Conservation (phyloP, 2,797 vertebrate genomes). For the Anas acuta region DNA sequence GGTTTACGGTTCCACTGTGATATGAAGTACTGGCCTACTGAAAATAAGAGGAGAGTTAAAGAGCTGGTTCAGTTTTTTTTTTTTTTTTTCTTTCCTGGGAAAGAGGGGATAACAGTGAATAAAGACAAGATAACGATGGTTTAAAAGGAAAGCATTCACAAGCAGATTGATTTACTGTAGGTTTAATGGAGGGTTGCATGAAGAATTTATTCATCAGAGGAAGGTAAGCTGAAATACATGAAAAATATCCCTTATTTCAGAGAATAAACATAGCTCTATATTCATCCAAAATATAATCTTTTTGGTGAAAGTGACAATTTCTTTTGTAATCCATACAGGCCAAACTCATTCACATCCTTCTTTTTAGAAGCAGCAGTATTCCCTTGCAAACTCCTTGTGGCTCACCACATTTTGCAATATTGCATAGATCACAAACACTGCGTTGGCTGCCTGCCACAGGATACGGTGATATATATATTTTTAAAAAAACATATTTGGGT, state of each 20-base stretch:
- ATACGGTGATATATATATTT: neutral
- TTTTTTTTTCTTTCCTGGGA: neutral
- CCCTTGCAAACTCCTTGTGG: fast-evolving
- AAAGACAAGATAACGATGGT: conserved; percentile 43
- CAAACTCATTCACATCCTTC: neutral
- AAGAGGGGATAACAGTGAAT: conserved; percentile 1
- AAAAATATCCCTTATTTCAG: conserved; percentile 30
- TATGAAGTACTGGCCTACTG: neutral
- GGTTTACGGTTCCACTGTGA: neutral
- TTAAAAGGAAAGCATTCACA: conserved; percentile 50
- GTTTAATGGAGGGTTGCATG: conserved; percentile 46
- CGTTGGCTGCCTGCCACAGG: neutral
- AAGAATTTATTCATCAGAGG: conserved; percentile 44
- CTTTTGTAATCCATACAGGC: neutral
- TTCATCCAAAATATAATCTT: neutral
- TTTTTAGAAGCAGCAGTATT: neutral
- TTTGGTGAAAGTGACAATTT: conserved; percentile 30
- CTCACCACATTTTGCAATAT: neutral
- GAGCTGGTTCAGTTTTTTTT: neutral
- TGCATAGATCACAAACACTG: neutral
- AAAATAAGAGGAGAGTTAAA: neutral
- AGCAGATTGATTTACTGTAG: conserved; percentile 22
- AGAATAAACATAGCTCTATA: neutral
- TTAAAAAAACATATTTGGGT: neutral
- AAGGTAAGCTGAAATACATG: conserved; percentile 32